A percentile compares a stretch with the other conserved stretches of the same genome.
These are phyloP conservation scores for Solen grandis DNA, from an alignment of 1,140 invertebrate genomes.

Conservation along the genomic window DNA sequence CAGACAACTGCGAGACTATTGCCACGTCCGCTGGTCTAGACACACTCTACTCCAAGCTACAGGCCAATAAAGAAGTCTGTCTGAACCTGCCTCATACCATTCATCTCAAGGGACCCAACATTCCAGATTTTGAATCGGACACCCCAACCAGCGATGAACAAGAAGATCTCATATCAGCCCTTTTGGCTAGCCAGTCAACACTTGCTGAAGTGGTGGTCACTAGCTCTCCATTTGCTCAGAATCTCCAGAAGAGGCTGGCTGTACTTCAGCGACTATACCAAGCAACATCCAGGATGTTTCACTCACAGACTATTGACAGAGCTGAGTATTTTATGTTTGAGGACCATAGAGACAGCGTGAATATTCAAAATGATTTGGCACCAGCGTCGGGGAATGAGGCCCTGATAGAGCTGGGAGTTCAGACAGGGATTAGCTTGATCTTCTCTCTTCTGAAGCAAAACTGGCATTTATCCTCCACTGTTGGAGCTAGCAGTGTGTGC, in stretches of 20 bases:
- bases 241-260: slow-evolving; percentile 83
- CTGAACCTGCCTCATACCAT: slow-evolving; percentile 78
- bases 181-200: slow-evolving; percentile 83
- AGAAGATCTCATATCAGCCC: slow-evolving; percentile 82
- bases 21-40: slow-evolving; percentile 82
- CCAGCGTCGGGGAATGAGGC: slow-evolving; percentile 82
- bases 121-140: slow-evolving; percentile 82
- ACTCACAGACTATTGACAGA: slow-evolving; percentile 70
- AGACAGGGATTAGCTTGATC: slow-evolving; percentile 85
- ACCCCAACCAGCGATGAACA: slow-evolving; percentile 81
- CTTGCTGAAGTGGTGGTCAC: slow-evolving; percentile 83
- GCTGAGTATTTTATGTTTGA: slow-evolving; percentile 7
- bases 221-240: slow-evolving; percentile 83
- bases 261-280: slow-evolving; percentile 85
- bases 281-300: slow-evolving; percentile 83
- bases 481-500: slow-evolving; percentile 81
- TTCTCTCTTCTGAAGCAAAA: slow-evolving; percentile 85
- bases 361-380: slow-evolving; percentile 28
- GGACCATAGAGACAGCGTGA: neutral
- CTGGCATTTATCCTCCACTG: slow-evolving; percentile 80
- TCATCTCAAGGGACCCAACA: slow-evolving; percentile 80
- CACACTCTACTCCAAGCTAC: slow-evolving; percentile 83
- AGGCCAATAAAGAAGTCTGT: slow-evolving; percentile 83
- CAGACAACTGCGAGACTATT: slow-evolving; percentile 84
- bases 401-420: slow-evolving; percentile 86